Conservation (phyloP, 2,888 invertebrate genomes). For the Scaptomyza tumidula region DNA sequence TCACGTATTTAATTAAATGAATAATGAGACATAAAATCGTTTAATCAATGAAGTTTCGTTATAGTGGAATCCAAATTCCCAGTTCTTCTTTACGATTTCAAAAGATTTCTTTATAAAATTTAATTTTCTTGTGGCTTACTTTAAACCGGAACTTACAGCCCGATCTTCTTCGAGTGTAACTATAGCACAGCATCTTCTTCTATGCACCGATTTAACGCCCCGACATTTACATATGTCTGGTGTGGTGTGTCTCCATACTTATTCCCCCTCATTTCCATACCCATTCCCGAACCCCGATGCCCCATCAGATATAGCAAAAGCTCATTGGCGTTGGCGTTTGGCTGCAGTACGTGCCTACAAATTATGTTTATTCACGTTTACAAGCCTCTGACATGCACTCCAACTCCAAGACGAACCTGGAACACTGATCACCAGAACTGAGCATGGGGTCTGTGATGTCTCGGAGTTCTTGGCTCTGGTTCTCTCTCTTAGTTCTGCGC, state of each 20-base stretch:
- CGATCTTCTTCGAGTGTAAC: conserved; percentile 32
- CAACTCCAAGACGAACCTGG: conserved; percentile 38
- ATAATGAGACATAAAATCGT: too few species aligned
- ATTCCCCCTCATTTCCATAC: neutral
- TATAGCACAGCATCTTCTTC: conserved; percentile 47
- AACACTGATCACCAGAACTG: conserved; percentile 27
- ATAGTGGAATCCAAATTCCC: too few species aligned
- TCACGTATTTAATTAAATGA: too few species aligned
- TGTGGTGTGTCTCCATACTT: conserved; percentile 34
- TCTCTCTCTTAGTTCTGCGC: conserved; percentile 48
- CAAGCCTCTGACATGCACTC: conserved; percentile 79
- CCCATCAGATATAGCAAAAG: conserved; percentile 12
- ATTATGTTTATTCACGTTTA: conserved; percentile 80
- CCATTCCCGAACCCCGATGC: neutral
- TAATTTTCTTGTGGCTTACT: neutral
- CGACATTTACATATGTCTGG: conserved; percentile 76
- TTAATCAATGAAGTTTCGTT: too few species aligned
- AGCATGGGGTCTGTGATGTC: conserved; percentile 42
- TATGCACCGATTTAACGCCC: conserved; percentile 80
- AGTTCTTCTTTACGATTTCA: too few species aligned
- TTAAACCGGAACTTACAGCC: neutral
- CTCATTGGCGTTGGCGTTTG: conserved; percentile 75
- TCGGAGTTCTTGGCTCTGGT: conserved; percentile 12
- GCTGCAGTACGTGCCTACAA: conserved; percentile 72
- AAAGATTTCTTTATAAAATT: neutral